A percentile compares a stretch with the other conserved stretches of the same genome.
These are phyloP conservation scores for Pollenia labialis DNA, from an alignment of 2,888 invertebrate genomes.

Conservation along the genomic window DNA sequence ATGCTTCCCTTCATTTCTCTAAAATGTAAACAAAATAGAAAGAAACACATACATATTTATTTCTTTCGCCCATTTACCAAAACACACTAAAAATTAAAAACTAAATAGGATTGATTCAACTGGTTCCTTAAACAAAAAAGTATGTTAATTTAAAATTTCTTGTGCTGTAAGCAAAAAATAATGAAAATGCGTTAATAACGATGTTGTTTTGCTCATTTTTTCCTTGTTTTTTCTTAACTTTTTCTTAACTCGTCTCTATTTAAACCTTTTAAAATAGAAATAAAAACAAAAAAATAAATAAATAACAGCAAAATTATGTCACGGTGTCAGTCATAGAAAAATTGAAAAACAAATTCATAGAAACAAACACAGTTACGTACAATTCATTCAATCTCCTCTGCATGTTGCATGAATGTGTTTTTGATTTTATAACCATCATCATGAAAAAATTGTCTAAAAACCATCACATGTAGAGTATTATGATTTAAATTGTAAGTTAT, in stretches of 20 bases:
- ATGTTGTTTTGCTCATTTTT: constrained; percentile 1
- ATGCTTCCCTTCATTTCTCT: constrained; percentile 19
- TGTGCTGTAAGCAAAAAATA: not conserved
- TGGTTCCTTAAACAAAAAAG: constrained; percentile 50
- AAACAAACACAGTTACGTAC: not conserved
- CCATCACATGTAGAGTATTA: constrained; percentile 24
- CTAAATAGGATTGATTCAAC: constrained; percentile 67
- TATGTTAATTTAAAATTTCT: constrained; percentile 38
- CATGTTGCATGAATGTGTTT: not conserved
- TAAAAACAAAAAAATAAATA: constrained; percentile 34
- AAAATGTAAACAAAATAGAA: no score
- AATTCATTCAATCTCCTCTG: not conserved
- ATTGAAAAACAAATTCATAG: not conserved
- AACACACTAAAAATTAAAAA: not conserved
- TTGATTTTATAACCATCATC: constrained; percentile 51
- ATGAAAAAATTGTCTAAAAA: constrained; percentile 24
- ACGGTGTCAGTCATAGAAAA: constrained; percentile 79
- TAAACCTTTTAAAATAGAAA: constrained; percentile 6
- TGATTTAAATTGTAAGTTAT: not conserved
- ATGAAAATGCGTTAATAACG: constrained; percentile 24
- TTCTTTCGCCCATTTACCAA: not conserved
- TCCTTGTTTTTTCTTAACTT: no score
- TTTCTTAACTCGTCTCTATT: not conserved
- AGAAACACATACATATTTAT: not conserved
- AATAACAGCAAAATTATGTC: constrained; percentile 78